phyloP scores from a whole-genome alignment of 2,113 vertebrate genomes.

The Pangasianodon gigas region DNA sequence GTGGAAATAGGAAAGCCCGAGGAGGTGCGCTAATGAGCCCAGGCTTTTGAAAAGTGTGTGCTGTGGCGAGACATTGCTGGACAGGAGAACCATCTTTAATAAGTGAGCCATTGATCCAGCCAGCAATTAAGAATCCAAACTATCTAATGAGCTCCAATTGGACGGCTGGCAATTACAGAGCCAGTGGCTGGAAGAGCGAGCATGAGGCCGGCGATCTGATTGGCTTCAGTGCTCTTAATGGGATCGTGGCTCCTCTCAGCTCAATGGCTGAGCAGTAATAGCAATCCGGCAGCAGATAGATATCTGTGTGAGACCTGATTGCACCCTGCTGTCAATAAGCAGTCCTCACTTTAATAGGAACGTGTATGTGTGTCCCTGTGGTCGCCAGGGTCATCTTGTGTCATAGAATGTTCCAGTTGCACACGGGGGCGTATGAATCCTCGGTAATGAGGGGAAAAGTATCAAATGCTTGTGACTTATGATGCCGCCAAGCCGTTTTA shows the following conservation, averaged over 20 bases:
- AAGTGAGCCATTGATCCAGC: conserved; percentile 70
- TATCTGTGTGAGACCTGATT: conserved; percentile 53
- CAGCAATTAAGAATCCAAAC: conserved; percentile 73
- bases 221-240: conserved; percentile 54
- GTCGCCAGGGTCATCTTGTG: conserved; percentile 40
- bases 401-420: conserved; percentile 44
- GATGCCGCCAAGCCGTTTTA: conserved; percentile 24
- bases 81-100: conserved; percentile 59
- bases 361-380: conserved; percentile 37
- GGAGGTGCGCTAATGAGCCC: conserved; percentile 49
- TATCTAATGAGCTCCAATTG: conserved; percentile 72
- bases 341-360: conserved; percentile 55
- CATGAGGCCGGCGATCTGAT: conserved; percentile 44
- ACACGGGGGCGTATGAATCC: conserved; percentile 40
- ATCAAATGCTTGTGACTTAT: conserved; percentile 33
- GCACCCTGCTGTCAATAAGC: conserved; percentile 59
- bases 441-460: conserved; percentile 49
- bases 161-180: conserved; percentile 68
- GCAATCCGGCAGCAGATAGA: conserved; percentile 43
- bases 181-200: conserved; percentile 54
- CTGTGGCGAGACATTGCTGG: conserved; percentile 37
- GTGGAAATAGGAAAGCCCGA: conserved; percentile 42
- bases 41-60: conserved; percentile 46
- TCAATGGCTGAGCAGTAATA: conserved; percentile 50
- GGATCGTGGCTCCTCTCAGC: conserved; percentile 44